Percentiles rank a stretch among this genome's conserved stretches.
These are phyloP conservation scores for Urocitellus parryii DNA, from an alignment of 2,113 vertebrate species.

Conservation along the genomic window DNA sequence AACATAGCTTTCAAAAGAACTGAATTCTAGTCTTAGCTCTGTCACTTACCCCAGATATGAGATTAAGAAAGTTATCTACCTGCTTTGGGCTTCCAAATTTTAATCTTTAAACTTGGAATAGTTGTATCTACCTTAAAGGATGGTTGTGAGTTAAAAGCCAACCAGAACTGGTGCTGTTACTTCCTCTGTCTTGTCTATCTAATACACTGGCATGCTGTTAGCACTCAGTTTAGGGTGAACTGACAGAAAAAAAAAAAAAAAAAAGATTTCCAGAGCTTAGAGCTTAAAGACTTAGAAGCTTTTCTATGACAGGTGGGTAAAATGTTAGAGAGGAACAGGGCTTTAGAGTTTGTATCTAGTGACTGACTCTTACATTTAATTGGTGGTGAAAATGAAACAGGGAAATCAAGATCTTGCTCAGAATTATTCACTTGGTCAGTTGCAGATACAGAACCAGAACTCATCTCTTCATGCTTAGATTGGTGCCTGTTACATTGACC, in stretches of 20 bases:
- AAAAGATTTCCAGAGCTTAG: rapidly evolving
- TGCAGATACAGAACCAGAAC: not conserved
- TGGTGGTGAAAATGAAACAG: not conserved
- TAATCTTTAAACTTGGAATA: not conserved
- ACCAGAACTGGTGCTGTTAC: rapidly evolving
- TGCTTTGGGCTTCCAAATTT: not conserved
- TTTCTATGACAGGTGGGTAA: not conserved
- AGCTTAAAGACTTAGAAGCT: not conserved
- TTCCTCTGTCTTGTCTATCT: not conserved
- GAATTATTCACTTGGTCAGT: not conserved
- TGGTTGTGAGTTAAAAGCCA: not conserved
- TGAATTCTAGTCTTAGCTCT: not conserved
- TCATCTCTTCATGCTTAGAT: not conserved
- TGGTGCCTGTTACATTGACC: not conserved
- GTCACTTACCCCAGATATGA: not conserved
- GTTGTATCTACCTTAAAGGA: not conserved
- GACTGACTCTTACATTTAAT: not conserved
- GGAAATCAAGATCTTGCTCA: not conserved
- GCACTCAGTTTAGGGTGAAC: not conserved
- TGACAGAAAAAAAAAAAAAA: not conserved
- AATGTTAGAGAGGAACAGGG: not conserved
- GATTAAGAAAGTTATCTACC: rapidly evolving
- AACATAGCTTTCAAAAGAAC: not conserved
- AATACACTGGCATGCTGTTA: rapidly evolving
- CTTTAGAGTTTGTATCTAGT: not conserved